Evolutionary conservation across 2,888 invertebrate genomes (phyloP).

Genomic region (Euphydryas editha): DNA sequence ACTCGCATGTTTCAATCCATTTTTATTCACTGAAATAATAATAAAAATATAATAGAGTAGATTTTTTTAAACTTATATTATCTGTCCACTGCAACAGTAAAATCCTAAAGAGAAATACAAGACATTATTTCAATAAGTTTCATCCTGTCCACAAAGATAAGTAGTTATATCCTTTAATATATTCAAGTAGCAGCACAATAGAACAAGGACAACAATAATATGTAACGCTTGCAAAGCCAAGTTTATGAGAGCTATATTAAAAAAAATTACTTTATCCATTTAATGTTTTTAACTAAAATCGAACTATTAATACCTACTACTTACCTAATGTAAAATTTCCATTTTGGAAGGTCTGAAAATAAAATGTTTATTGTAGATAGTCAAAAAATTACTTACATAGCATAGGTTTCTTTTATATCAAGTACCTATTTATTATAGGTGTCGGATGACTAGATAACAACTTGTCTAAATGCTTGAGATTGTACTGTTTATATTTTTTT

Average conservation of each 20-base stretch:
- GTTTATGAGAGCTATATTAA: background rate
- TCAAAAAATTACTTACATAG: no score
- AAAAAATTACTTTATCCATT: background rate
- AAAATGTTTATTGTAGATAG: background rate
- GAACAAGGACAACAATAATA: constrained; percentile 19
- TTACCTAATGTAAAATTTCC: background rate
- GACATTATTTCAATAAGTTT: constrained; percentile 15
- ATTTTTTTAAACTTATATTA: background rate
- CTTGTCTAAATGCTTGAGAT: no score
- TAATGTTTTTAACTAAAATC: background rate
- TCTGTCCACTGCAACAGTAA: background rate
- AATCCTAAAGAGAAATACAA: background rate
- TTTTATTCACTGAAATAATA: background rate
- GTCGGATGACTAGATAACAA: no score
- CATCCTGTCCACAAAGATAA: constrained; percentile 32
- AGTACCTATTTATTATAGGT: no score
- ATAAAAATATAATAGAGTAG: background rate
- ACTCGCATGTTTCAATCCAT: background rate
- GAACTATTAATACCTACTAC: background rate
- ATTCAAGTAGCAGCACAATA: constrained; percentile 24
- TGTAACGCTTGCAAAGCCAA: constrained; percentile 1
- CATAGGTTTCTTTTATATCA: no score
- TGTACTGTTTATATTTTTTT: no score
- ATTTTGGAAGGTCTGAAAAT: background rate
- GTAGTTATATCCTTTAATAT: constrained; percentile 33